Base-by-base conservation (phyloP, 1,140 invertebrate genomes). In the Micrasema minimum region DNA sequence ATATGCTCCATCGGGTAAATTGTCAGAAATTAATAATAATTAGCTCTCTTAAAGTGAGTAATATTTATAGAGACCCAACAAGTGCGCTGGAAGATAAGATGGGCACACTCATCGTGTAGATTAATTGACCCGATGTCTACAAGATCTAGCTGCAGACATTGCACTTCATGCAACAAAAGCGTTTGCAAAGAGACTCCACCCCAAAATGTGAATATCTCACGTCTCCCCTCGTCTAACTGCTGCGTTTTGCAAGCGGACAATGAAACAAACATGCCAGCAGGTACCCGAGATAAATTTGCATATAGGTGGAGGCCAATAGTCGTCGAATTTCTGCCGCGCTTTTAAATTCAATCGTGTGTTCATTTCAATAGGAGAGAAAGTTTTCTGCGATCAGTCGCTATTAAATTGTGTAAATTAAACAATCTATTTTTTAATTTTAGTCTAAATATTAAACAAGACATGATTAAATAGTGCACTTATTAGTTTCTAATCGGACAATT, bases 181-280 rank as follows among this genome's bases (percentile, higher is more conserved):
- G 71, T 62, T 57, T 69, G 71, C 71, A 69, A 55, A 64, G 65
- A 22, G 71, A 64, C 71, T 68, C 66, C 66, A 66, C 71, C 66
- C 71, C 46, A 61, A 69, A 53, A 55, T 69, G 53, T 66, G 70
- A 72, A 68, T 72, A 67, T 72, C 64, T 45, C 64, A 43, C 23
- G 66, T 69, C 71, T 38, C 71, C 71, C 71, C 46, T 35, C 65
- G 50, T 46, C 51, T 38, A 67, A 62, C 66, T 59, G 71, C 50
- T 65, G 66, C 72, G 72, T 69, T 70, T 68, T 73, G 72, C 72
- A 69, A 73, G 66, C 71, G 57, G 71, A 72, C 71, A 72, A 72
- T 72, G 67, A 72, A 66, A 69, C 71, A 46, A 69, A 65, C 66
- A 65, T 43, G 55, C 46, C 50, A 65, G 67, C 72, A 74, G 62